Evolutionary conservation across 2,113 vertebrate species (phyloP), one percentile per base, ranked within the genome.

Genomic region (Vicugna pacos): DNA sequence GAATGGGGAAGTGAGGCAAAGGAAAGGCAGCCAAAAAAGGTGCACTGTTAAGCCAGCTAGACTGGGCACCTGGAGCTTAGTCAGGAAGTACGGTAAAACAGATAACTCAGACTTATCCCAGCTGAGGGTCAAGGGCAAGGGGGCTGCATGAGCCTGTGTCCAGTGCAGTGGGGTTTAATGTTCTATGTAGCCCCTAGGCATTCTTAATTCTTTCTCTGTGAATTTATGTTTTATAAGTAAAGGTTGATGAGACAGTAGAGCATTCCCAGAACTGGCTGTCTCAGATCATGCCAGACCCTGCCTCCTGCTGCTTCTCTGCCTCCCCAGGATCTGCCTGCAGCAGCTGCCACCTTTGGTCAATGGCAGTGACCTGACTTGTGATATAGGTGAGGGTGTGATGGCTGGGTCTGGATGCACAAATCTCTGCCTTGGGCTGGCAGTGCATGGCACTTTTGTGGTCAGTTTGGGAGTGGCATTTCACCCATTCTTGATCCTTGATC

Each of bases 181-280:
- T 73, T 84, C 50, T 54, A 17, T 24, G 50, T 10, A 92, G 70
- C 30, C 28, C 69, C 58, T 80, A 67, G 4, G 75, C 60, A 50
- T 62, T 72, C 54, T 91, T 91, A 70, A 32, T 79, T 64, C 67
- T 86, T 82, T 48, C n/a, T 38, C 48, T 91, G 72, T 91, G 62
- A 69, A 73, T 82, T 65, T 83, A 32, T 58, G 16, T 48, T 82
- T 77, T 30, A 22, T n/a, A 65, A 28, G 58, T 64, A 58, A 76
- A 65, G 4, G 30, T 32, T 42, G n/a, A 42, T 80, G 22, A 70
- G 30, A 79, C 22, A 88, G 46, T 30, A 42, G 70, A 84, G 26
- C 32, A 72, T 89, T 2, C 19, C 38, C 58, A 4, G 62, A 42
- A 19, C 42, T 80, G 89, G 50, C 11, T 46, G 42, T 38, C 28